Base-by-base conservation (phyloP, 2,888 invertebrate species). In the Pristionchus japonicus region DNA sequence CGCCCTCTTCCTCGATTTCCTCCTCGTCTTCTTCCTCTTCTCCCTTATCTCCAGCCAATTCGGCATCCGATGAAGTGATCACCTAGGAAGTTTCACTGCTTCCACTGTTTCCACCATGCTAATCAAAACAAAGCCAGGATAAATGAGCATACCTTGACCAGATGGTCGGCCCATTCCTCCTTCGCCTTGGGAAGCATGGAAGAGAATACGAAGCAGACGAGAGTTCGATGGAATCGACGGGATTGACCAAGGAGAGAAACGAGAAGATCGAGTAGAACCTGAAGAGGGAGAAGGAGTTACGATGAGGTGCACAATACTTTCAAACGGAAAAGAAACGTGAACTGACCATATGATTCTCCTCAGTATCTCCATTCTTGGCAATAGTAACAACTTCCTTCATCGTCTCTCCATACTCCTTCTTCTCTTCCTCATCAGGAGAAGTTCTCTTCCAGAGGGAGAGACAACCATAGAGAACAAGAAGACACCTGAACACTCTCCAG, bases 221-320 rank as follows among this genome's bases (percentile, higher is more conserved):
- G 57, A 31, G 87, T 80, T 2, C 87, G 77, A 43, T 87, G 87
- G 87, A 87, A 87, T 52, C 87, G 77, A 57, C 77, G 52, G 37
- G 87, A 61, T 27, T 80, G 80, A 31, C 57, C 57, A 34, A 87
- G 80, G 11, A 87, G 80, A n/a, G 87, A 87, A 15, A 92, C 89
- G 2, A 92, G 88, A 49, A 92, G 87, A 89, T 92, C 92, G 70
- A 91, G 88, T 13, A 92, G 89, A 52, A 91, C 89, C 89, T 91
- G n/a, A n/a, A 23, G 43, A 64, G 34, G 23, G 23, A 17, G 20
- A 15, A 64, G 13, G 77, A 40, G n/a, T 11, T 9, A 40, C 37
- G 64, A 37, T 34, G 7, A 34, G n/a, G n/a, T n/a, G n/a, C n/a
- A n/a, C n/a, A n/a, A n/a, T n/a, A n/a, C n/a, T n/a, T n/a, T n/a